Conservation (phyloP, 2,888 invertebrate genomes). For the Brachyptera putata region DNA sequence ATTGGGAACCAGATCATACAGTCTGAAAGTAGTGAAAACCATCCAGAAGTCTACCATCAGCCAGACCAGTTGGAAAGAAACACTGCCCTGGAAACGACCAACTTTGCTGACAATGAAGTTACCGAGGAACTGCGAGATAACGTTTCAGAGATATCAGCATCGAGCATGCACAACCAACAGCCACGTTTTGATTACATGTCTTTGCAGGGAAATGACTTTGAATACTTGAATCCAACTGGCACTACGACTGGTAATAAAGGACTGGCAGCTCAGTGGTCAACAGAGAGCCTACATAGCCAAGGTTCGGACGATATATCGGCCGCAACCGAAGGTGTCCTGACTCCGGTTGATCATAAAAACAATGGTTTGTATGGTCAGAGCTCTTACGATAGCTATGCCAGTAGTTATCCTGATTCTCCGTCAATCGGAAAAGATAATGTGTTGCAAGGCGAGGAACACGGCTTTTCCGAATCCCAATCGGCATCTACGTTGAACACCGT, state of each 20-base stretch:
- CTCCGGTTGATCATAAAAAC: not conserved
- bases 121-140: not conserved
- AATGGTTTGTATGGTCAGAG: not conserved
- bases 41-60: not conserved
- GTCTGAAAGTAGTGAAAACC: not conserved
- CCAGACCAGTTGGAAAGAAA: no score
- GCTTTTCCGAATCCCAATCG: no score
- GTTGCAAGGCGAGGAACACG: not conserved
- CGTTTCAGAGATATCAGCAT: not conserved
- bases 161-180: not conserved
- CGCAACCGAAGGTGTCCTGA: not conserved
- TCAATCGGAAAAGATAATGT: not conserved
- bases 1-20: not conserved
- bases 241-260: constrained; percentile 41
- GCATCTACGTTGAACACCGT: not conserved
- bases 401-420: not conserved
- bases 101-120: not conserved
- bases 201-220: not conserved
- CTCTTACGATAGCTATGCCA: not conserved
- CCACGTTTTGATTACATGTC: no score
- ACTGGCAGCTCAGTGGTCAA: constrained; percentile 59
- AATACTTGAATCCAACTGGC: not conserved
- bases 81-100: not conserved
- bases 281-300: constrained; percentile 61
- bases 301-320: constrained; percentile 53